Percentiles rank a stretch among this genome's conserved stretches.
These are phyloP conservation scores for Eulithis testata DNA, from an alignment of 2,888 invertebrate genomes.

Conservation along the genomic window DNA sequence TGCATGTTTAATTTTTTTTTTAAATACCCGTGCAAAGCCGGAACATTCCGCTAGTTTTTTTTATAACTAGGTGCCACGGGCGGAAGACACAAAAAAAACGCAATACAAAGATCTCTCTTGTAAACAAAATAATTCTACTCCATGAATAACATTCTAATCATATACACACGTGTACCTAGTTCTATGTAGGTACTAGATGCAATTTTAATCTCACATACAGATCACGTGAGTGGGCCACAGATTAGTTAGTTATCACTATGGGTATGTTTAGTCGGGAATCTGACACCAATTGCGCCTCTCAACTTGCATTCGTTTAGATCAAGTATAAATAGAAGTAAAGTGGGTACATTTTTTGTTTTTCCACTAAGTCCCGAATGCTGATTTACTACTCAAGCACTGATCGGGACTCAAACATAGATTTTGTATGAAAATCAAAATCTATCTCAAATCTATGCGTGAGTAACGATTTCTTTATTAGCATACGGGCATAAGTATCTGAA, in stretches of 20 bases:
- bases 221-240: constrained; percentile 24
- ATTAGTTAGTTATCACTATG: constrained; percentile 1
- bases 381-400: too few species aligned
- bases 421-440: too few species aligned
- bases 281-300: constrained; percentile 32
- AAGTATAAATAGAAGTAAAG: constrained; percentile 27
- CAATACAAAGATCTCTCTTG: background rate
- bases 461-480: too few species aligned
- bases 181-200: background rate
- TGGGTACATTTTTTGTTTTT: too few species aligned
- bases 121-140: background rate
- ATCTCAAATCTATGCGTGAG: too few species aligned
- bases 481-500: too few species aligned
- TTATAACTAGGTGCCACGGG: too few species aligned
- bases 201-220: background rate
- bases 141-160: background rate
- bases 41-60: too few species aligned
- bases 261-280: constrained; percentile 14
- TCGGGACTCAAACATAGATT: too few species aligned
- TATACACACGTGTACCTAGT: background rate
- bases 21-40: too few species aligned
- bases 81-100: background rate
- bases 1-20: too few species aligned
- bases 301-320: constrained; percentile 28
- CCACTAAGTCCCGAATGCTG: too few species aligned